Evolutionary conservation across 1,140 invertebrate species (phyloP), one percentile per base, ranked within the genome.

Genomic region (Lordiphosa collinella): DNA sequence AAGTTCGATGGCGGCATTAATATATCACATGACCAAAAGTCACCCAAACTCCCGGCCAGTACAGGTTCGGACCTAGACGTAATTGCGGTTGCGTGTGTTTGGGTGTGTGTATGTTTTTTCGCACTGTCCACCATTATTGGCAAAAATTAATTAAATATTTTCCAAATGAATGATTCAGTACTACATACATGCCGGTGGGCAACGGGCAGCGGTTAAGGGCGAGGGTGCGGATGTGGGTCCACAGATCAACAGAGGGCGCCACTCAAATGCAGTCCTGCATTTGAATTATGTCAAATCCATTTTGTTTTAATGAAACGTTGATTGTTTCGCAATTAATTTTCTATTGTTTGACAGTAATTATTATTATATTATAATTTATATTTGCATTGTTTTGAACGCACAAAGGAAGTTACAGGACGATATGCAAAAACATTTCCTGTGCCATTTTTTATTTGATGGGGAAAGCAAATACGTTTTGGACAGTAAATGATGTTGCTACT

Each of bases 101-200:
- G 44, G 32, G 57, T 68, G 35, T 62, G 44, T 32, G 22, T 34
- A 61, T 62, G 56, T 70, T 62, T 73, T 64, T 57, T 61, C 69
- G 70, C 64, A 58, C 38, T 66, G 62, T 55, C 69, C 79, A 79
- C 58, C 68, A 85, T 86, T 84, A 86, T 86, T 86, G 82, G 82
- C 82, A 86, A 86, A 86, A 86, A 86, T 86, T 86, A 86, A 86
- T 86, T 86, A 86, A 86, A 86, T 86, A 86, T 86, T 86, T 86
- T 86, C 76, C 82, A 74, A 86, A 78, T 84, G 82, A 86, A 86
- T 82, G 78, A 78, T 73, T 84, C 73, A 84, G 71, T 60, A 64
- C 61, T 65, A 69, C 63, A 62, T 52, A 8, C 48, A 14, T 11
- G 12, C 35, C 49, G 65, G 49, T 16, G 46, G 48, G 46, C 54